A percentile compares a stretch with the other conserved stretches of the same genome.
Evolutionary conservation across 1,140 invertebrate genomes (phyloP).

Genomic region (Aphelinus atriplicis): DNA sequence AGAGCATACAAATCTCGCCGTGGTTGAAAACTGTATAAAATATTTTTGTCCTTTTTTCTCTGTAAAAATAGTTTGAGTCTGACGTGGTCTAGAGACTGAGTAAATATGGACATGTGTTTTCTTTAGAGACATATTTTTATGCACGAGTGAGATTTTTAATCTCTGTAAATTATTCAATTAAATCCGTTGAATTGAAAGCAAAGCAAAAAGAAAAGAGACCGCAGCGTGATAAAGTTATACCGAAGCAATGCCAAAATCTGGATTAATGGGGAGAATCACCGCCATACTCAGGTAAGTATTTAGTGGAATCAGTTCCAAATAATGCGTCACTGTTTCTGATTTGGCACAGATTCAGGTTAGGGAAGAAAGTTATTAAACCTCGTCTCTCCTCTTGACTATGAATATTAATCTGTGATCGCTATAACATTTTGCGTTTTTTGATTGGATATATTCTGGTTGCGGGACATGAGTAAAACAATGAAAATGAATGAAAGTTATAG

Average conservation of each 20-base stretch:
- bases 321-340: conserved; percentile 27
- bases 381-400: conserved; percentile 4
- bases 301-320: conserved; percentile 17
- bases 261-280: not conserved
- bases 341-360: conserved; percentile 8
- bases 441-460: conserved; percentile 24
- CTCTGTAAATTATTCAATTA: conserved; percentile 61
- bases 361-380: too few relatives aligned
- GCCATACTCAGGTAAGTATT: conserved; percentile 35
- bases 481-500: not conserved
- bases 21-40: not conserved
- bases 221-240: not conserved
- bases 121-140: conserved; percentile 20
- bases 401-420: conserved; percentile 45
- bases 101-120: conserved; percentile 9
- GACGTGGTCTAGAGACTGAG: conserved; percentile 6
- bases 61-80: conserved; percentile 4
- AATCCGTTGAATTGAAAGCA: conserved; percentile 47
- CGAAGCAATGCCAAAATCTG: not conserved
- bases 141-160: conserved; percentile 49
- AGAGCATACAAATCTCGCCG: too few relatives aligned
- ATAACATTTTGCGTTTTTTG: conserved; percentile 32
- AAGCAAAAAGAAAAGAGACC: not conserved
- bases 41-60: conserved; percentile 20
- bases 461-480: not conserved